Conservation (phyloP, 1,140 invertebrate genomes). For the Papilio polytes region DNA sequence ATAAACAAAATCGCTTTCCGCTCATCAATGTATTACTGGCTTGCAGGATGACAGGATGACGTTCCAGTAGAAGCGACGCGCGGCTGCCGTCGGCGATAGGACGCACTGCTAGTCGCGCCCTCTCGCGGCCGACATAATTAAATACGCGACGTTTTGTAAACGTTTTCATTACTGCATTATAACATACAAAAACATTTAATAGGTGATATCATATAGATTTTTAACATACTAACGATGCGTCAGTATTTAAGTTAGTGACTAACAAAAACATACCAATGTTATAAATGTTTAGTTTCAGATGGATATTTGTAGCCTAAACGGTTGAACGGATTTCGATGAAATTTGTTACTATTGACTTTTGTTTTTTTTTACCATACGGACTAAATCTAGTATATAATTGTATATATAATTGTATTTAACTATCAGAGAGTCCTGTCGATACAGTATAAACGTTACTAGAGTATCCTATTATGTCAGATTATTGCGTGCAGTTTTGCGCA, state of each 20-base stretch:
- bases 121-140: not conserved
- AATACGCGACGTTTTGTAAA: constrained; percentile 12
- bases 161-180: not conserved
- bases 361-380: too few relatives aligned
- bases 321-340: too few relatives aligned
- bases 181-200: not conserved
- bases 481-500: not conserved
- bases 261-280: too few relatives aligned
- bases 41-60: not conserved
- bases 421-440: not conserved
- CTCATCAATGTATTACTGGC: not conserved
- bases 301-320: too few relatives aligned
- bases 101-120: not conserved
- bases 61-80: not conserved
- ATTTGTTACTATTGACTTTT: too few relatives aligned
- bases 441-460: not conserved
- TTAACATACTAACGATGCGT: too few relatives aligned
- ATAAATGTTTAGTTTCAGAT: too few relatives aligned
- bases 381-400: too few relatives aligned
- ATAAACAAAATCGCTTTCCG: not conserved
- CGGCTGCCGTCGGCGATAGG: not conserved
- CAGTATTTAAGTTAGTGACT: too few relatives aligned
- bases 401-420: too few relatives aligned
- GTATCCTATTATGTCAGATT: not conserved
- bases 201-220: not conserved